Base-by-base conservation (phyloP, 2,113 vertebrate species). In the Glaucomys volans region DNA sequence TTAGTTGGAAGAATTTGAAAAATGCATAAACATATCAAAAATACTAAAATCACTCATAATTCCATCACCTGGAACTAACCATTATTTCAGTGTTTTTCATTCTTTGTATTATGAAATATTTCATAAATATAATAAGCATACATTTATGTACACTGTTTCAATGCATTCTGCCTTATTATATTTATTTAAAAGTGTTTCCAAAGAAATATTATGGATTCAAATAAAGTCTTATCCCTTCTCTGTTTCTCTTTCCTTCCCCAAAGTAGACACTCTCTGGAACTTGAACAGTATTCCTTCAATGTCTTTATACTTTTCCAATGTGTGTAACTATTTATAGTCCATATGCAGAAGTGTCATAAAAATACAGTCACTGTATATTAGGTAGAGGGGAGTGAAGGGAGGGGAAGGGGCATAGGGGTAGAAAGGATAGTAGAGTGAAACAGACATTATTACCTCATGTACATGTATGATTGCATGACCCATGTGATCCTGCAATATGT, bases 1-100 rank as follows among this genome's bases (percentile, higher is more conserved):
- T 75, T 50, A 8, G 6, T 52, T 90, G 17, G 54, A 76, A 85
- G 37, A 86, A 40, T 42, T 90, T 93, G 30, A 97, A 92, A 88
- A 82, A 44, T 85, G 9, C 32, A 57, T 64, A 18, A 28, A 16
- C n/a, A 10, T 71, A 47, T 79, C 6, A 72, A 90, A 32, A 86
- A 90, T 85, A 82, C 47, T 87, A 26, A 47, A 57, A 91, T 67
- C 62, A 28, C 22, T 22, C 75, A 6, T 44, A 90, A 80, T 71
- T 37, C 47, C 32, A 76, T 7, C 3, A 74, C 20, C 37, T 69
- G 64, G 17, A 9, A 3, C n/a, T 81, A 76, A 42, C 10, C 28
- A 80, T 67, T 89, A 75, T 59, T 82, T 92, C 26, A 42, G 5
- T 64, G 74, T 44, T 85, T 90, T 82, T 84, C 4, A 62, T 94